A percentile compares a stretch with the other conserved stretches of the same genome.
Evolutionary conservation across 2,113 vertebrate species (phyloP).

Genomic region (Sterrhoptilus dennistouni): DNA sequence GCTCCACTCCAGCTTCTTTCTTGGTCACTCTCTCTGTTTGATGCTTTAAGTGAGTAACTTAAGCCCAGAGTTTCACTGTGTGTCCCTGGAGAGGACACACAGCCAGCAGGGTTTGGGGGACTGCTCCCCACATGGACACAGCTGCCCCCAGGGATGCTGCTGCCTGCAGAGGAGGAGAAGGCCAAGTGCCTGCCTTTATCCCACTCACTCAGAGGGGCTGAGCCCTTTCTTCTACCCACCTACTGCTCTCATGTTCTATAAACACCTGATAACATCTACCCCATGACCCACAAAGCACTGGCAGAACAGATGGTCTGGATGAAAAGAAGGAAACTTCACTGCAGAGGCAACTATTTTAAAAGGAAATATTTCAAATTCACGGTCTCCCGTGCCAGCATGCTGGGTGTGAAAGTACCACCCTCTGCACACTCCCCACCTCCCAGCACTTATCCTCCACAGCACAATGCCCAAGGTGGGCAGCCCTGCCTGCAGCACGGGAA

Average conservation of each 20-base stretch:
- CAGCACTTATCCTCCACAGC: neutral
- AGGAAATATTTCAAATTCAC: neutral
- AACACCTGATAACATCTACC: neutral
- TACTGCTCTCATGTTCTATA: neutral
- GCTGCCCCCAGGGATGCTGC: neutral
- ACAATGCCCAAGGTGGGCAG: neutral
- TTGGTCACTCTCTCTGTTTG: conserved; percentile 9
- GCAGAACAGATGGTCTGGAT: neutral
- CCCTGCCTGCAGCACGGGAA: neutral
- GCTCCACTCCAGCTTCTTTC: neutral
- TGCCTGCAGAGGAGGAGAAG: neutral
- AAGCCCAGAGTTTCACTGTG: neutral
- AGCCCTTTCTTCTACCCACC: neutral
- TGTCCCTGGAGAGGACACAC: neutral
- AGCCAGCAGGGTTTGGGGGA: rapidly evolving
- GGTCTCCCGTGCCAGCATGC: neutral
- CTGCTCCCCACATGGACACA: rapidly evolving
- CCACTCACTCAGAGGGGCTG: neutral
- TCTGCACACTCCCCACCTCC: neutral
- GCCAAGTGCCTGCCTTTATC: neutral
- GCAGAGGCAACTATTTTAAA: neutral
- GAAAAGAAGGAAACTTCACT: neutral
- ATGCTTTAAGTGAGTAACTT: neutral
- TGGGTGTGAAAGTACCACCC: neutral
- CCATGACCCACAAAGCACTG: neutral